phyloP scores from a whole-genome alignment of 1,140 invertebrate species.

The Drosophila gunungcola region DNA sequence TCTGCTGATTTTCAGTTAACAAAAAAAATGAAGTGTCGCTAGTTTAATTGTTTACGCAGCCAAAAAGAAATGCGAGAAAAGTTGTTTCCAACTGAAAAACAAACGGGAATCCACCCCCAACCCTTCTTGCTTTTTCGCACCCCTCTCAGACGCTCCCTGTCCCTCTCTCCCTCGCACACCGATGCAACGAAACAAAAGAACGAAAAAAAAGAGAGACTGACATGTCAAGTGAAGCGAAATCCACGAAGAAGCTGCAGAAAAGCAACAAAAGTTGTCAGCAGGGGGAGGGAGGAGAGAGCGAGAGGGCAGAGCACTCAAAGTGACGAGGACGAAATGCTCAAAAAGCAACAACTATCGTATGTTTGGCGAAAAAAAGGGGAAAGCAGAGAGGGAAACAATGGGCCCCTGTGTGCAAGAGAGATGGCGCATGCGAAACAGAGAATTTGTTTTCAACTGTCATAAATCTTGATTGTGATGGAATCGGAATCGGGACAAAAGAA shows the following conservation, averaged over 20 bases:
- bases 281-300: conserved; percentile 23
- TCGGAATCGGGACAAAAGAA: conserved; percentile 57
- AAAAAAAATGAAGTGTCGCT: conserved; percentile 20
- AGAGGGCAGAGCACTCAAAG: conserved; percentile 37
- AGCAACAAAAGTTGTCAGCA: conserved; percentile 39
- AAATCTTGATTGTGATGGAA: conserved; percentile 84
- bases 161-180: neutral
- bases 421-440: conserved; percentile 73
- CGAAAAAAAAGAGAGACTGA: conserved; percentile 38
- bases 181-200: conserved; percentile 43
- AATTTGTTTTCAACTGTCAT: conserved; percentile 82
- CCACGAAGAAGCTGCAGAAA: conserved; percentile 40
- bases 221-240: conserved; percentile 56
- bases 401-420: conserved; percentile 33
- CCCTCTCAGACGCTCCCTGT: conserved; percentile 1
- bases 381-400: conserved; percentile 65
- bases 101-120: conserved; percentile 34
- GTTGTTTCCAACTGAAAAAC: conserved; percentile 28
- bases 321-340: conserved; percentile 45
- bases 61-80: conserved; percentile 28
- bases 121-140: conserved; percentile 4
- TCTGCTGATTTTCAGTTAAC: conserved; percentile 9
- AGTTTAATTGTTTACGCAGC: conserved; percentile 50
- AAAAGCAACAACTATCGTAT: conserved; percentile 45
- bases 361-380: conserved; percentile 45